phyloP scores from a whole-genome alignment of 2,888 invertebrate genomes.

The Sphaeridia pumilis region DNA sequence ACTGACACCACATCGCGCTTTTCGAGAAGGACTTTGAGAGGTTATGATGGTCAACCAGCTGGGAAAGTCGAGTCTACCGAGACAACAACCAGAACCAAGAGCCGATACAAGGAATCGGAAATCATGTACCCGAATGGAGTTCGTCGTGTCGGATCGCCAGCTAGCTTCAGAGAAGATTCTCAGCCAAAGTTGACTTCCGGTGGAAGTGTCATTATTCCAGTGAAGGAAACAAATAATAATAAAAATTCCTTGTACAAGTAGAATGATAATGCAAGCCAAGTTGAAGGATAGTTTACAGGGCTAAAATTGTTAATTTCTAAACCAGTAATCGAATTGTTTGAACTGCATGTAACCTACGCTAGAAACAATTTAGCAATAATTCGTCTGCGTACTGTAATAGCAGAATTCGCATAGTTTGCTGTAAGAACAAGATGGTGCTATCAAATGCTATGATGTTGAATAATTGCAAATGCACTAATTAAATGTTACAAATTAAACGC shows the following conservation, averaged over 20 bases:
- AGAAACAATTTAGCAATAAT: too few relatives aligned
- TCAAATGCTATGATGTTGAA: too few relatives aligned
- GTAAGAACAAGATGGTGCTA: too few relatives aligned
- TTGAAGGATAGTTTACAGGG: too few relatives aligned
- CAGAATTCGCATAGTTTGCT: too few relatives aligned
- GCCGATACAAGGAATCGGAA: constrained; percentile 34
- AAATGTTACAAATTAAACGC: too few relatives aligned
- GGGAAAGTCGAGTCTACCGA: constrained; percentile 33
- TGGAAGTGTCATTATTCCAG: constrained; percentile 35
- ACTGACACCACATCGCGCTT: constrained; percentile 36
- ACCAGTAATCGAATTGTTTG: too few relatives aligned
- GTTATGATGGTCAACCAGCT: constrained; percentile 29
- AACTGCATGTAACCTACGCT: too few relatives aligned
- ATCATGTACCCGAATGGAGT: constrained; percentile 36
- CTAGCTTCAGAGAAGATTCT: constrained; percentile 19
- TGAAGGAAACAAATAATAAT: constrained; percentile 34
- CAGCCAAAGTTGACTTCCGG: constrained; percentile 30
- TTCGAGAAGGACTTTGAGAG: constrained; percentile 30
- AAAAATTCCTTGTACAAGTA: constrained; percentile 21
- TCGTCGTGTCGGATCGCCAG: constrained; percentile 28
- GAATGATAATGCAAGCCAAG: too few relatives aligned
- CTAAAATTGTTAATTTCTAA: too few relatives aligned
- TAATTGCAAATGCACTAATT: too few relatives aligned
- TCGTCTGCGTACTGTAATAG: too few relatives aligned
- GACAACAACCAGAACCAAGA: constrained; percentile 34